Percentiles rank a stretch among this genome's conserved stretches.
Evolutionary conservation across 2,797 vertebrate species (phyloP).

Genomic region (Delichon dasypus): DNA sequence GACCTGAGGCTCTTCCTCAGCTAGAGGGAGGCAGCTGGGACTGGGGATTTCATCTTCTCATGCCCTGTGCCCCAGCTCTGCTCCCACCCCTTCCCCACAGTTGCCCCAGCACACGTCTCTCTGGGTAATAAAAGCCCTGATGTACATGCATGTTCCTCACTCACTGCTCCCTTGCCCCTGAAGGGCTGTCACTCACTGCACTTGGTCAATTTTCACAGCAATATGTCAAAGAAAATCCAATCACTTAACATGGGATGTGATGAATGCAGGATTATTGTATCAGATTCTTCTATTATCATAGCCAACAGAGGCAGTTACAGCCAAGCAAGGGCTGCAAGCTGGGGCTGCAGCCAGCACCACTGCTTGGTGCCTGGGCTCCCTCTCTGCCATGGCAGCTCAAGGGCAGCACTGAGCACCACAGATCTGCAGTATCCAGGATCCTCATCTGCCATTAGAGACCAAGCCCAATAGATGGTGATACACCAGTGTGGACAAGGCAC

Average conservation of each 20-base stretch:
- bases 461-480: fast-evolving
- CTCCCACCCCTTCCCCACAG: neutral
- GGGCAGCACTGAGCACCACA: neutral
- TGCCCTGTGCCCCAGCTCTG: neutral
- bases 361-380: neutral
- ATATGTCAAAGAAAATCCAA: conserved; percentile 68
- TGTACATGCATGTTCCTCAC: neutral
- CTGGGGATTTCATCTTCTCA: neutral
- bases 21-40: neutral
- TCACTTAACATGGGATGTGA: conserved; percentile 49
- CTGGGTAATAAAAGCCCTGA: neutral
- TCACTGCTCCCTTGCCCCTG: neutral
- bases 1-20: neutral
- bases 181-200: conserved; percentile 53
- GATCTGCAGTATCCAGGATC: neutral
- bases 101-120: neutral
- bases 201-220: conserved; percentile 54
- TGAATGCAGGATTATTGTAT: conserved; percentile 60
- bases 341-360: neutral
- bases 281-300: conserved; percentile 31
- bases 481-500: neutral
- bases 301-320: neutral
- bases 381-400: neutral
- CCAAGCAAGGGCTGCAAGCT: neutral
- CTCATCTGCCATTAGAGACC: neutral